These are phyloP conservation scores for Telenomus remus DNA, from an alignment of 1,140 invertebrate species.

Conservation along the genomic window DNA sequence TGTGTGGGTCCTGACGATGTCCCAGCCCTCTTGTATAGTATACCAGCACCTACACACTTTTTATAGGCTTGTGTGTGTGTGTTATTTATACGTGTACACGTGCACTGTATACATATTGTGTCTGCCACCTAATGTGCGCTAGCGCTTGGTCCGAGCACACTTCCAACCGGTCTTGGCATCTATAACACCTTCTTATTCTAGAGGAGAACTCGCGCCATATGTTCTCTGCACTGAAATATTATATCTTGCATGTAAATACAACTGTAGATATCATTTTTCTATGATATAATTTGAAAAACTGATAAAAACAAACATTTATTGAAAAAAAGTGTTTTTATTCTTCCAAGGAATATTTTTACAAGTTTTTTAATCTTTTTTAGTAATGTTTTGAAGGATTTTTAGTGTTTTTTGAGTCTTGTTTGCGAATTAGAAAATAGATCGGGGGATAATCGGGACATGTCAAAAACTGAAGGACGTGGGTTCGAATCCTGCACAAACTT, in stretches of 20 bases:
- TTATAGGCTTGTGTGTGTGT: neutral
- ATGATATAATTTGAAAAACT: too few relatives aligned
- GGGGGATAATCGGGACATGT: too few relatives aligned
- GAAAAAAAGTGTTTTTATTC: too few relatives aligned
- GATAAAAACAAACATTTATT: too few relatives aligned
- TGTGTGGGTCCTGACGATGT: constrained; percentile 35
- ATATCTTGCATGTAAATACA: constrained; percentile 40
- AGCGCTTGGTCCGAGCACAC: constrained; percentile 43
- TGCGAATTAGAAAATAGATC: too few relatives aligned
- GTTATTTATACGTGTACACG: constrained; percentile 14
- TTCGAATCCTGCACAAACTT: too few relatives aligned
- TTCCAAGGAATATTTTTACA: too few relatives aligned
- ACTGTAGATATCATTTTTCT: constrained; percentile 11
- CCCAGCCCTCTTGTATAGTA: constrained; percentile 42
- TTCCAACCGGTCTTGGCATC: constrained; percentile 54
- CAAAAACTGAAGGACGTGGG: too few relatives aligned
- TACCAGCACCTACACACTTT: neutral
- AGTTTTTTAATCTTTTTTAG: too few relatives aligned
- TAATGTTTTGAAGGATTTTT: too few relatives aligned
- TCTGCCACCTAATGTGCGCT: constrained; percentile 35
- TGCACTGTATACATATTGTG: constrained; percentile 1
- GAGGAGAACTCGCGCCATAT: constrained; percentile 21
- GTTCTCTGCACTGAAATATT: constrained; percentile 42
- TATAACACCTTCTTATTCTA: constrained; percentile 37
- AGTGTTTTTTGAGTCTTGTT: too few relatives aligned